phyloP scores from a whole-genome alignment of 2,888 invertebrate species.

The Clusia tigrina region DNA sequence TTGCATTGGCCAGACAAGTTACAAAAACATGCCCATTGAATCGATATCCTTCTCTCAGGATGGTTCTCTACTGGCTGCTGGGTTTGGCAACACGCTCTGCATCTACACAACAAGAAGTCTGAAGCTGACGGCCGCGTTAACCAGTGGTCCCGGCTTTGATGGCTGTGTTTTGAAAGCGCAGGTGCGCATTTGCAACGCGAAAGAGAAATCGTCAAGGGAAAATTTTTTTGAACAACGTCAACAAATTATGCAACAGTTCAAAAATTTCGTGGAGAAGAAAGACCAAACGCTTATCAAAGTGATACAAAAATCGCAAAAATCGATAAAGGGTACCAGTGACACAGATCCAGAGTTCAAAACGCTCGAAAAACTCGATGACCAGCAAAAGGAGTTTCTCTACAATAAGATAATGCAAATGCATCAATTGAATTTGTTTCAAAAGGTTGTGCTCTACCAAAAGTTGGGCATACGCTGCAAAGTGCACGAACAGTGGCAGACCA shows the following conservation, averaged over 20 bases:
- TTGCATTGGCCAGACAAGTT: slow-evolving; percentile 71
- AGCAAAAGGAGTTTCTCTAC: slow-evolving; percentile 41
- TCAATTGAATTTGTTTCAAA: slow-evolving; percentile 59
- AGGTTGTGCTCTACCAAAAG: slow-evolving; percentile 55
- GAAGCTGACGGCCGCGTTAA: slow-evolving; percentile 69
- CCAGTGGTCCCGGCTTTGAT: slow-evolving; percentile 52
- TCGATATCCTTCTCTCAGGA: slow-evolving; percentile 75
- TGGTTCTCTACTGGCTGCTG: slow-evolving; percentile 78
- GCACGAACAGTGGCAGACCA: slow-evolving; percentile 38
- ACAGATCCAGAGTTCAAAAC: slow-evolving; percentile 29
- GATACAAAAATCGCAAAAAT: slow-evolving; percentile 35
- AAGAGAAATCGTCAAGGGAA: slow-evolving; percentile 44
- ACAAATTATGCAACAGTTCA: slow-evolving; percentile 49
- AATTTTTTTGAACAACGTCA: slow-evolving; percentile 48
- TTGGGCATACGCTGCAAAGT: slow-evolving; percentile 52
- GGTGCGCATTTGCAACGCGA: slow-evolving; percentile 44
- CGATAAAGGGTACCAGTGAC: slow-evolving; percentile 25
- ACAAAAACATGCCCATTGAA: slow-evolving; percentile 69
- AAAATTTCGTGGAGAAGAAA: slow-evolving; percentile 49
- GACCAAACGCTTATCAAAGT: slow-evolving; percentile 50
- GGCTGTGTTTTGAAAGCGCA: slow-evolving; percentile 57
- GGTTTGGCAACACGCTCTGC: slow-evolving; percentile 73
- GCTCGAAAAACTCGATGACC: slow-evolving; percentile 27
- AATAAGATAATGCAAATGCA: slow-evolving; percentile 52
- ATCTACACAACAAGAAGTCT: slow-evolving; percentile 73